phyloP scores from a whole-genome alignment of 2,797 vertebrate species.

The Rhinoraja longicauda region DNA sequence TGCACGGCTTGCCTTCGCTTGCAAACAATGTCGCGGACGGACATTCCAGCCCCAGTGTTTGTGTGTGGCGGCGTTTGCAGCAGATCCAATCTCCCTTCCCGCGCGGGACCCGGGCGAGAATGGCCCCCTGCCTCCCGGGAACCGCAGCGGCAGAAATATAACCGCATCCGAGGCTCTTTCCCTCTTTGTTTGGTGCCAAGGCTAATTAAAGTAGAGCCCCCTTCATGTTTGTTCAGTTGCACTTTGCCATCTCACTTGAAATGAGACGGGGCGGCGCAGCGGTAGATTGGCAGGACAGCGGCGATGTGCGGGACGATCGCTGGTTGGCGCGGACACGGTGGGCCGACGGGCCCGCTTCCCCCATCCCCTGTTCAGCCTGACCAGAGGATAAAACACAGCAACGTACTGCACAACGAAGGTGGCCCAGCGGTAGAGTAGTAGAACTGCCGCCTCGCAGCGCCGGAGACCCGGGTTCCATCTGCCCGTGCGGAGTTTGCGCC shows the following conservation, averaged over 20 bases:
- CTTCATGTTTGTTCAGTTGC: background rate
- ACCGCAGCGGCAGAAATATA: background rate
- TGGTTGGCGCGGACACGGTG: too few relatives aligned
- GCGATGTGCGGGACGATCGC: too few relatives aligned
- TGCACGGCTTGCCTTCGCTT: background rate
- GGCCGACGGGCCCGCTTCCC: too few relatives aligned
- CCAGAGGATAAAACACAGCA: too few relatives aligned
- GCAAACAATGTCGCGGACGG: background rate
- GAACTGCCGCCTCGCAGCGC: too few relatives aligned
- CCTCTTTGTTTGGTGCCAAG: background rate
- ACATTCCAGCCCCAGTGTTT: background rate
- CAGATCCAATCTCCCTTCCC: background rate
- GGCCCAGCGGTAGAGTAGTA: too few relatives aligned
- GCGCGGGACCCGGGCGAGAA: background rate
- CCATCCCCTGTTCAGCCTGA: too few relatives aligned
- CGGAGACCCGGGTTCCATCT: too few relatives aligned
- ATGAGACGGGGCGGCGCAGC: background rate
- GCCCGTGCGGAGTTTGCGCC: too few relatives aligned
- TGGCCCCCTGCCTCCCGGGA: background rate
- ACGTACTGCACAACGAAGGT: too few relatives aligned
- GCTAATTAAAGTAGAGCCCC: background rate
- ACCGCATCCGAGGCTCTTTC: background rate
- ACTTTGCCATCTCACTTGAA: background rate
- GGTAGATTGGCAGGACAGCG: too few relatives aligned
- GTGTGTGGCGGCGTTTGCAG: background rate